These are phyloP conservation scores for Hydroisotoma schaefferi DNA, from an alignment of 2,888 invertebrate genomes.

Conservation along the genomic window DNA sequence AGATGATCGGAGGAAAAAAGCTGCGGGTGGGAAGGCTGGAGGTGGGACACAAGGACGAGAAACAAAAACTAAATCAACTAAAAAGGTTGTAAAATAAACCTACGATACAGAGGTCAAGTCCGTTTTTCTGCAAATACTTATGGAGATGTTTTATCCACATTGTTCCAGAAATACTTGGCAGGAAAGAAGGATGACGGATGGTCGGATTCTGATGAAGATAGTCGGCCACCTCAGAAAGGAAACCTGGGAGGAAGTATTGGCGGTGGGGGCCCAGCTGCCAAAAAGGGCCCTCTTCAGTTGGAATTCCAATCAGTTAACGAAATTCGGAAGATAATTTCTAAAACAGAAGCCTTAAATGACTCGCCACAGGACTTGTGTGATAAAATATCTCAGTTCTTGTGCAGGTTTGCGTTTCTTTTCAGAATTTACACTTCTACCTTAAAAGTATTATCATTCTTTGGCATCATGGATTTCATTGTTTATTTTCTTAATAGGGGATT, in stretches of 20 bases:
- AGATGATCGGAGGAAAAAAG: conserved; percentile 85
- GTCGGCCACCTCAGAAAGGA: not conserved
- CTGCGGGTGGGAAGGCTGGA: conserved; percentile 79
- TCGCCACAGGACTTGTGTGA: conserved; percentile 68
- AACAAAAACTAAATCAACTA: conserved; percentile 89
- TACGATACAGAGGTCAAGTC: not conserved
- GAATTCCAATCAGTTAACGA: conserved; percentile 67
- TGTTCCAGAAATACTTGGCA: conserved; percentile 43
- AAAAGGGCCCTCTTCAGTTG: conserved; percentile 53
- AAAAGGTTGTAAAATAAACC: conserved; percentile 67
- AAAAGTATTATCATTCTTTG: not conserved
- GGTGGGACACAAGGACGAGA: conserved; percentile 91
- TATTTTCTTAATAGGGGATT: conserved; percentile 48
- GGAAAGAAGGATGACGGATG: conserved; percentile 58
- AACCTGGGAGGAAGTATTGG: not conserved
- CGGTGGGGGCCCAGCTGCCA: conserved; percentile 10
- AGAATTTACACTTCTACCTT: too few relatives aligned
- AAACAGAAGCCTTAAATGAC: conserved; percentile 55
- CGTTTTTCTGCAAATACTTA: not conserved
- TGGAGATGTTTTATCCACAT: not conserved
- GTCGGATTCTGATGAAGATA: conserved; percentile 66
- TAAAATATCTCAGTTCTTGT: conserved; percentile 66
- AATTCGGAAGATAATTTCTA: conserved; percentile 62
- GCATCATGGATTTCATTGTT: not conserved
- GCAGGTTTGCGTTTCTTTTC: conserved; percentile 59